Evolutionary conservation across 2,797 vertebrate species (phyloP).

Genomic region (Myripristis murdjan): DNA sequence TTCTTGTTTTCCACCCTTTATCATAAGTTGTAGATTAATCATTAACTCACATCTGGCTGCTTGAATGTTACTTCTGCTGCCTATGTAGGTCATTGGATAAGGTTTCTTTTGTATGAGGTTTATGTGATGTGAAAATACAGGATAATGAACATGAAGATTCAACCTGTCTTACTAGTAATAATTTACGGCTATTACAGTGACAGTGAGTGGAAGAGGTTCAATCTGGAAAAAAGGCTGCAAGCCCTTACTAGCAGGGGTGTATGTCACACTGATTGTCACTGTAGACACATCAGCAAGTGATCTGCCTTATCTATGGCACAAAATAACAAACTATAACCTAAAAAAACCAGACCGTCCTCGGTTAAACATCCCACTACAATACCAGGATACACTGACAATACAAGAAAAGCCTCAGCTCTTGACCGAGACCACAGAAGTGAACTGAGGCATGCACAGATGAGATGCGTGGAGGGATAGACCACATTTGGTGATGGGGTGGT

Average conservation of each 20-base stretch:
- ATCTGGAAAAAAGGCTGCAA: background rate
- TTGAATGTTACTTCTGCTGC: background rate
- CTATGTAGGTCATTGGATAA: constrained; percentile 9
- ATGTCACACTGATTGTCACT: background rate
- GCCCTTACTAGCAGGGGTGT: background rate
- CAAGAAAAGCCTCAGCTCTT: no score
- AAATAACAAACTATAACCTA: no score
- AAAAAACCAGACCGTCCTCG: background rate
- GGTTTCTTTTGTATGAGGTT: background rate
- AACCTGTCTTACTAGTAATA: background rate
- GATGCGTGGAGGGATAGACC: constrained; percentile 1
- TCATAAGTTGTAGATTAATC: constrained; percentile 49
- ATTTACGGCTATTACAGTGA: constrained; percentile 12
- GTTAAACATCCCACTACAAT: background rate
- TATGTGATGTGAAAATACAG: background rate
- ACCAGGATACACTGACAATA: background rate
- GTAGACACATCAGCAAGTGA: background rate
- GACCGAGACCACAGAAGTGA: background rate
- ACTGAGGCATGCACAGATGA: constrained; percentile 5
- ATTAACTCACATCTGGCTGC: constrained; percentile 57
- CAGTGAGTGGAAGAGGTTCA: constrained; percentile 28
- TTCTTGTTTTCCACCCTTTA: constrained; percentile 37
- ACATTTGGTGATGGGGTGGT: constrained; percentile 38
- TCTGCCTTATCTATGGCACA: no score
- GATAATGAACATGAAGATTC: background rate